A percentile compares a stretch with the other conserved stretches of the same genome.
Conservation (phyloP, 2,797 vertebrate species). For the Gobionotothen gibberifrons region DNA sequence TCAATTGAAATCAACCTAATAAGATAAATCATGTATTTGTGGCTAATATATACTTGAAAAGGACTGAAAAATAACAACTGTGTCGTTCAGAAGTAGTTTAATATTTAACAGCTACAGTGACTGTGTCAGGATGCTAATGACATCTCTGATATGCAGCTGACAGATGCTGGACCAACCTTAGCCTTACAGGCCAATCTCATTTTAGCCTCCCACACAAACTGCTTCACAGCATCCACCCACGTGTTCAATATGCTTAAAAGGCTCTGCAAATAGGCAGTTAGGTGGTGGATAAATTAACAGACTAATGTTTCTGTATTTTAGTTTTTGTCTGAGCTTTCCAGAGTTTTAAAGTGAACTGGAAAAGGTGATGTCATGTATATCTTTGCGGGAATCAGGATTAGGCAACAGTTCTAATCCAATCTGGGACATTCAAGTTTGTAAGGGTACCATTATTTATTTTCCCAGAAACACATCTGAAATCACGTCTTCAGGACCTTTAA, state of each 20-base stretch:
- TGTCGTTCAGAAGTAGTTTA: too few species aligned
- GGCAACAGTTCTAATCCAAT: background rate
- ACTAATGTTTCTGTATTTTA: background rate
- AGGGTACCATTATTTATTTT: too few species aligned
- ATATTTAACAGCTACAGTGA: too few species aligned
- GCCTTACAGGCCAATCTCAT: too few species aligned
- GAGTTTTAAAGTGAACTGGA: background rate
- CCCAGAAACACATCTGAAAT: too few species aligned
- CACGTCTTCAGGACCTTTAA: too few species aligned
- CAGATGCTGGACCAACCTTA: too few species aligned
- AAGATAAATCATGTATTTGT: background rate
- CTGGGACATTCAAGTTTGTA: background rate
- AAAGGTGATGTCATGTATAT: background rate
- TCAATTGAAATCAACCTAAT: background rate
- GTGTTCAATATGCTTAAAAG: background rate
- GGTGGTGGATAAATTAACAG: background rate
- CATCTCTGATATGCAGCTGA: too few species aligned
- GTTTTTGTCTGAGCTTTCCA: background rate
- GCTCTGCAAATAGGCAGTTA: background rate
- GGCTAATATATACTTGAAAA: background rate
- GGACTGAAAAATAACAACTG: background rate
- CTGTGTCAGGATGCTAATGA: too few species aligned
- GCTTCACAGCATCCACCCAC: background rate
- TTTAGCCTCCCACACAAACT: too few species aligned
- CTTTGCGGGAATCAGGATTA: background rate